These are phyloP conservation scores for Agelastica alni DNA, from an alignment of 2,888 invertebrate species.

Conservation along the genomic window DNA sequence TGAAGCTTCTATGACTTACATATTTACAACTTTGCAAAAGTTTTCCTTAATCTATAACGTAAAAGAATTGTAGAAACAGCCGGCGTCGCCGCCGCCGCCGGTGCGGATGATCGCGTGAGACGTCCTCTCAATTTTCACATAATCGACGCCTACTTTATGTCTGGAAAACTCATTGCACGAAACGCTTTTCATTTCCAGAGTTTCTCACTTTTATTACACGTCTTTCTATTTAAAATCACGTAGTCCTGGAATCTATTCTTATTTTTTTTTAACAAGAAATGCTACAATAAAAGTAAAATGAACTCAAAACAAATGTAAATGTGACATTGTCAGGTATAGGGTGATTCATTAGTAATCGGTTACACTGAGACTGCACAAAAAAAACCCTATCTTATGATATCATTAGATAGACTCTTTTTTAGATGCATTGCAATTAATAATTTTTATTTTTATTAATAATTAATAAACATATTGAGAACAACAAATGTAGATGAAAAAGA, in stretches of 20 bases:
- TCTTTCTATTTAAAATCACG: constrained; percentile 14
- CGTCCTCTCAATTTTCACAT: constrained; percentile 41
- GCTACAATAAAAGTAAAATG: too few relatives aligned
- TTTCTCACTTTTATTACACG: constrained; percentile 19
- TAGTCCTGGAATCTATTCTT: constrained; percentile 4
- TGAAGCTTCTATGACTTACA: not conserved
- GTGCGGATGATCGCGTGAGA: constrained; percentile 38
- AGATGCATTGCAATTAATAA: too few relatives aligned
- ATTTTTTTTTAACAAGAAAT: too few relatives aligned
- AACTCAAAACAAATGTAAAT: not conserved
- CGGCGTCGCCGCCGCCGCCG: too few relatives aligned
- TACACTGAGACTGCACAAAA: too few relatives aligned
- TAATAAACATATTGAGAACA: too few relatives aligned
- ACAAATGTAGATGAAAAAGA: too few relatives aligned
- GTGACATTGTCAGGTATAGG: too few relatives aligned
- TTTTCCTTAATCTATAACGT: constrained; percentile 16
- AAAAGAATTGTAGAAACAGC: constrained; percentile 15
- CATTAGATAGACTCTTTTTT: too few relatives aligned
- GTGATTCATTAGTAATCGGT: too few relatives aligned
- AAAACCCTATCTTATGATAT: too few relatives aligned
- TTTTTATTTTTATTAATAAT: too few relatives aligned
- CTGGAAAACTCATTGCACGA: constrained; percentile 37
- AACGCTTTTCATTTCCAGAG: constrained; percentile 35
- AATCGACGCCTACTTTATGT: constrained; percentile 41
- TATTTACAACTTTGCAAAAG: constrained; percentile 3